Evolutionary conservation across 2,888 invertebrate genomes (phyloP).

Genomic region (Glyphotaelius pellucidus): DNA sequence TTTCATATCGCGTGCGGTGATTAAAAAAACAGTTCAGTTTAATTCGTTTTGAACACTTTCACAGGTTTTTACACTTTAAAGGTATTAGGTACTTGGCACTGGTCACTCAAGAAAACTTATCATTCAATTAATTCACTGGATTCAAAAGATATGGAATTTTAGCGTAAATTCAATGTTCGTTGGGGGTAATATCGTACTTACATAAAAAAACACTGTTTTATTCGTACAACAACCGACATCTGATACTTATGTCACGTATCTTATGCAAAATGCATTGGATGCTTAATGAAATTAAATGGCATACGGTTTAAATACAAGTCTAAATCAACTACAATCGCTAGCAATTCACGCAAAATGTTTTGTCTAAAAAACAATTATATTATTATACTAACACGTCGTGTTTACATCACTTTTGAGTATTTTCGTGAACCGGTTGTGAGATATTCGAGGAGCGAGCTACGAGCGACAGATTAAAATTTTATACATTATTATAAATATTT

Average conservation of each 20-base stretch:
- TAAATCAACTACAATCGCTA: background rate
- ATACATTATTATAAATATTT: background rate
- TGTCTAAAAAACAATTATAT: background rate
- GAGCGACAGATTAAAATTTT: background rate
- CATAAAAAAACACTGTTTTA: background rate
- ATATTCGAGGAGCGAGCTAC: background rate
- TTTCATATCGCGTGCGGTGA: background rate
- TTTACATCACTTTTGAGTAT: conserved; percentile 16
- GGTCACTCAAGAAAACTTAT: background rate
- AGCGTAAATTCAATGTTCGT: background rate
- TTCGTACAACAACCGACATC: no score
- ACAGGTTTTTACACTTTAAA: background rate
- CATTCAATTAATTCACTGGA: no score
- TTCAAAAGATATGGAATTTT: background rate
- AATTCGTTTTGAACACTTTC: background rate
- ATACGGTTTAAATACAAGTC: background rate
- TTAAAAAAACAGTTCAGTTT: no score
- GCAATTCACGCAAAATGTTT: background rate
- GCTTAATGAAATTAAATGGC: no score
- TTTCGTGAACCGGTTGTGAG: conserved; percentile 7
- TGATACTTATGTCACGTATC: no score
- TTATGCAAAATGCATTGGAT: no score
- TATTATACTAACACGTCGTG: background rate
- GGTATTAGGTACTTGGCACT: background rate
- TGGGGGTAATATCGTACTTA: background rate